A percentile compares a stretch with the other conserved stretches of the same genome.
Evolutionary conservation across 2,113 vertebrate species (phyloP).

Genomic region (Ondatra zibethicus): DNA sequence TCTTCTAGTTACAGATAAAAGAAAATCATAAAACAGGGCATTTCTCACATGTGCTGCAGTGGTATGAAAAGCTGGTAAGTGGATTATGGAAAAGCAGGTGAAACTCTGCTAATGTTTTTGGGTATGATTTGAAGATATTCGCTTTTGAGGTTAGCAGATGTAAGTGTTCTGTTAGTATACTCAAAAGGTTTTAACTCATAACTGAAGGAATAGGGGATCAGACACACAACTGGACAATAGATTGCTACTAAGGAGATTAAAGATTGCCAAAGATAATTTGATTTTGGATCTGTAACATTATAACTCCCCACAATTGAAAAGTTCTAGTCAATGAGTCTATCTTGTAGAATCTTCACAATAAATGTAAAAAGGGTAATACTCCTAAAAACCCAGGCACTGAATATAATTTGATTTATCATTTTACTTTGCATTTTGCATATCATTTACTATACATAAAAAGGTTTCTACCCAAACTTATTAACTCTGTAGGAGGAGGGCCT

Average conservation of each 20-base stretch:
- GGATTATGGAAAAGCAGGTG: not conserved
- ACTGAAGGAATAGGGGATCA: not conserved
- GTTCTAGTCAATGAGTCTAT: not conserved
- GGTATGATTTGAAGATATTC: not conserved
- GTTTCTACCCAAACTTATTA: not conserved
- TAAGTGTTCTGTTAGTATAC: not conserved
- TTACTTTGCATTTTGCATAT: not conserved
- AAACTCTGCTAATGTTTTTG: not conserved
- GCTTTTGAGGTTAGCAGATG: not conserved
- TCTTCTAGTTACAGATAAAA: not conserved
- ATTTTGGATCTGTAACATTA: not conserved
- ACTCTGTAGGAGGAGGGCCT: too few species aligned
- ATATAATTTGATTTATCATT: not conserved
- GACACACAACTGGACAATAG: not conserved
- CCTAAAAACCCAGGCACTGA: not conserved
- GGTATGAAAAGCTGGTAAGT: too few species aligned
- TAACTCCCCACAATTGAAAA: not conserved
- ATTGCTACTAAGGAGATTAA: not conserved
- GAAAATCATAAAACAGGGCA: not conserved
- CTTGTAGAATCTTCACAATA: not conserved
- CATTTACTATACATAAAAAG: not conserved
- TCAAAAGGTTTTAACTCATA: not conserved
- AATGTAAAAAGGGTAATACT: not conserved
- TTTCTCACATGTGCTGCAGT: not conserved
- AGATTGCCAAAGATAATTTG: not conserved